Evolutionary conservation across 2,797 vertebrate species (phyloP).

Genomic region (Alectoris magna): DNA sequence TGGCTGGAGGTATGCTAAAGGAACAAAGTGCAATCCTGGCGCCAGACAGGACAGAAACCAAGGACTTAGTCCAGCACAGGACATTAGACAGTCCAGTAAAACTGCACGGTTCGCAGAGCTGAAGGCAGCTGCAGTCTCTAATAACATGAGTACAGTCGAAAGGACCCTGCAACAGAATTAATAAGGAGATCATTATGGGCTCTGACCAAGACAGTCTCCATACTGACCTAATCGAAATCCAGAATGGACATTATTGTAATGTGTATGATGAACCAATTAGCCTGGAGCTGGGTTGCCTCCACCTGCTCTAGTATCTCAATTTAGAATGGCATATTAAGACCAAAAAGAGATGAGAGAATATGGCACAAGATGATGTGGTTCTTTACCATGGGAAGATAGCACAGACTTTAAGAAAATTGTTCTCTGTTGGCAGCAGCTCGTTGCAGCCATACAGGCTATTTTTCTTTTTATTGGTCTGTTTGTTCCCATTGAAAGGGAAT

Average conservation of each 20-base stretch:
- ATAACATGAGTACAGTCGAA: constrained; percentile 76
- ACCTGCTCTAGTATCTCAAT: constrained; percentile 78
- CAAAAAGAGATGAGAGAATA: constrained; percentile 42
- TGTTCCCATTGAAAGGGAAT: background rate
- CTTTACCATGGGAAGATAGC: background rate
- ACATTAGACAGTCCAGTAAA: constrained; percentile 74
- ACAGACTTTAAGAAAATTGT: background rate
- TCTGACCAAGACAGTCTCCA: constrained; percentile 81
- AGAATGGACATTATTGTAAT: constrained; percentile 79
- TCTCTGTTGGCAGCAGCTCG: background rate
- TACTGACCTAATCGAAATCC: constrained; percentile 82
- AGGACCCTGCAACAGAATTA: constrained; percentile 80
- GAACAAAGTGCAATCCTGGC: constrained; percentile 22
- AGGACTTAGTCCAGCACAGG: constrained; percentile 47
- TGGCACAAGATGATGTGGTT: background rate
- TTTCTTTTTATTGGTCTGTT: background rate
- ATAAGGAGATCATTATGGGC: constrained; percentile 82
- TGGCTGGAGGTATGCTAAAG: constrained; percentile 10
- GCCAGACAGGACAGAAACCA: constrained; percentile 58
- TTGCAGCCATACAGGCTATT: background rate
- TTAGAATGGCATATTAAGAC: constrained; percentile 75
- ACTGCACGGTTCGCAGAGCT: constrained; percentile 72
- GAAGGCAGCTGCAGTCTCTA: constrained; percentile 77
- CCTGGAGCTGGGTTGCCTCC: constrained; percentile 72
- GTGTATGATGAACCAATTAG: constrained; percentile 82